phyloP scores from a whole-genome alignment of 1,140 invertebrate species.

The Pachyrhynchus sulphureomaculatus region DNA sequence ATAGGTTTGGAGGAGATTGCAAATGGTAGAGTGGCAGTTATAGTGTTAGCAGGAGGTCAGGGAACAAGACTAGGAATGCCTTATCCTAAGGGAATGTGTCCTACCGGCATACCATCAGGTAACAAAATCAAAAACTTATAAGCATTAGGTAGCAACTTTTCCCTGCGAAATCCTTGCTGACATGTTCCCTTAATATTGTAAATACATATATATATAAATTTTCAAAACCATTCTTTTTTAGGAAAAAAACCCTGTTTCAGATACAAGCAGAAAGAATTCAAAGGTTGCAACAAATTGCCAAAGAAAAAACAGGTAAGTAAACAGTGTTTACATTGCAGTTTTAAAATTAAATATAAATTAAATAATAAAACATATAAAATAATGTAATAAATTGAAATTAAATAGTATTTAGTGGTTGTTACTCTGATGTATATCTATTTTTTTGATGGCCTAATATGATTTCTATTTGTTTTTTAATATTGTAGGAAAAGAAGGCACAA shows the following conservation, averaged over 20 bases:
- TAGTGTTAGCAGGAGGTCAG: conserved; percentile 72
- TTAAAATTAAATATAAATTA: too few species aligned
- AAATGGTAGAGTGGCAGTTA: conserved; percentile 78
- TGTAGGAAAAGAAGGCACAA: conserved; percentile 59
- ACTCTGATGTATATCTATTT: too few species aligned
- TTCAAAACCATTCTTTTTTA: too few species aligned
- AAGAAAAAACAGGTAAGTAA: conserved; percentile 59
- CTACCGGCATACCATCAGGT: conserved; percentile 75
- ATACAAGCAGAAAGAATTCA: conserved; percentile 92
- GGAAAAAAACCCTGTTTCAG: conserved; percentile 87
- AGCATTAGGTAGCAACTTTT: too few species aligned
- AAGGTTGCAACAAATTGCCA: conserved; percentile 75
- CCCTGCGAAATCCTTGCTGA: too few species aligned
- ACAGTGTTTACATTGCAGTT: too few species aligned
- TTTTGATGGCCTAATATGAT: too few species aligned
- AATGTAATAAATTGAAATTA: too few species aligned
- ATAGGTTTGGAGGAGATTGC: conserved; percentile 73
- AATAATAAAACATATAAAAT: too few species aligned
- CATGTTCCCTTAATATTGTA: too few species aligned
- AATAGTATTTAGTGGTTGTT: too few species aligned
- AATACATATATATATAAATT: too few species aligned
- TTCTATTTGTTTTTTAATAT: neutral
- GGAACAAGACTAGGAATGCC: conserved; percentile 88
- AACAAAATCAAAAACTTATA: neutral
- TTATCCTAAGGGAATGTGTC: conserved; percentile 96